Evolutionary conservation across 2,113 vertebrate species (phyloP), one percentile per base, ranked within the genome.

Genomic region (Albula glossodonta): DNA sequence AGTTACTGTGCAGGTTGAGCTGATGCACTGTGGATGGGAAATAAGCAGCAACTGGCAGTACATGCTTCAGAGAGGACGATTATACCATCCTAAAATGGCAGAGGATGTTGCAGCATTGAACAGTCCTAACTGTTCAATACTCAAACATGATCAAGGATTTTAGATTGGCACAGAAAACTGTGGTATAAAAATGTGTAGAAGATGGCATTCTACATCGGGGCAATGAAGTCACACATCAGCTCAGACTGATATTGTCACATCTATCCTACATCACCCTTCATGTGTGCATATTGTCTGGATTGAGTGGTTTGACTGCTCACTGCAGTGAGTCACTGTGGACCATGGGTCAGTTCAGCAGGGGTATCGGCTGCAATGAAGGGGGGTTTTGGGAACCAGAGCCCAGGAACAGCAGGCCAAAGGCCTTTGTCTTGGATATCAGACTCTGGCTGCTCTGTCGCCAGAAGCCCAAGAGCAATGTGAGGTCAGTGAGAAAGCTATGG

Each of bases 351-450:
- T 25, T 79, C 70, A 8, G 22, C 22, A 9, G 78, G 13, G 56
- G 53, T 31, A 56, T 49, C 82, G 81, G 53, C 48, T 22, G 41
- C 19, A 31, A 48, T 60, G 25, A 51, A 12, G 51, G 86, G 81
- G 53, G 17, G 2, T 15, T 25, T 41, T 41, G 70, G 22, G n/a
- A 22, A 79, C 19, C 49, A 15, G 1, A 70, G 56, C 88, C 77
- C 51, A 15, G 82, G 78, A 82, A 31, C 25, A 66, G 82, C 52
- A 70, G 83, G 51, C 60, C 78, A n/a, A 22, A 57, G 74, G 56
- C 57, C 57, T 80, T 66, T 77, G 86, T 87, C 66, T 83, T 78
- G 2, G 48, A 84, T 84, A 83, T 82, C 84, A 89, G 80, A 57
- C 57, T 80, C 82, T 66, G 81, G 78, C 48, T 77, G 52, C 82